Evolutionary conservation across 1,140 invertebrate genomes (phyloP).

Genomic region (Drosophila punjabiensis): DNA sequence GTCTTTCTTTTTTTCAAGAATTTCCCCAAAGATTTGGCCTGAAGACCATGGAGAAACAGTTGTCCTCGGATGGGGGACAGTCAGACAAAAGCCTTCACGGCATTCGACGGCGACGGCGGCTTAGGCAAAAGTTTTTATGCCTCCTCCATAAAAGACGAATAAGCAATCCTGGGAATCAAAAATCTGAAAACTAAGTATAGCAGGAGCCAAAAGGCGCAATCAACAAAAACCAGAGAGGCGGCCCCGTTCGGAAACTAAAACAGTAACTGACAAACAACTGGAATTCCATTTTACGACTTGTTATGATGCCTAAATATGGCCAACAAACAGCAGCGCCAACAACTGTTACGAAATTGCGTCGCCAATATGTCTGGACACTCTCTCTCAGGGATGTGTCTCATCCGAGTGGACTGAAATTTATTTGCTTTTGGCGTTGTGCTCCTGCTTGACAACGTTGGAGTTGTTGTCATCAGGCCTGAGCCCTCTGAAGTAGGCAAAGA

Average conservation of each 20-base stretch:
- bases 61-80: constrained; percentile 54
- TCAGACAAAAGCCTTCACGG: constrained; percentile 47
- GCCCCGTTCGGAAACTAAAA: constrained; percentile 25
- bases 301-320: constrained; percentile 66
- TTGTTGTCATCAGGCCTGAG: constrained; percentile 38
- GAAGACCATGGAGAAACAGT: constrained; percentile 33
- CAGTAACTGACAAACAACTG: constrained; percentile 44
- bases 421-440: constrained; percentile 48
- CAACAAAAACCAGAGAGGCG: constrained; percentile 29
- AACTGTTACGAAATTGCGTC: constrained; percentile 48
- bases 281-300: constrained; percentile 72
- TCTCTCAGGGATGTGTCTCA: constrained; percentile 40
- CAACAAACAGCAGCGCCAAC: constrained; percentile 33
- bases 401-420: constrained; percentile 63
- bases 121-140: constrained; percentile 61
- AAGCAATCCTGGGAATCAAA: constrained; percentile 63
- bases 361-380: constrained; percentile 74
- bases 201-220: constrained; percentile 46
- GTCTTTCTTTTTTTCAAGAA: constrained; percentile 18
- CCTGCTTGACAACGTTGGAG: constrained; percentile 2
- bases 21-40: constrained; percentile 50
- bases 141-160: constrained; percentile 25
- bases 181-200: constrained; percentile 66
- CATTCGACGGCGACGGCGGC: constrained; percentile 27
- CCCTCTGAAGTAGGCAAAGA: constrained; percentile 32